Conservation (phyloP, 1,140 invertebrate species). For the Amphibalanus amphitrite region DNA sequence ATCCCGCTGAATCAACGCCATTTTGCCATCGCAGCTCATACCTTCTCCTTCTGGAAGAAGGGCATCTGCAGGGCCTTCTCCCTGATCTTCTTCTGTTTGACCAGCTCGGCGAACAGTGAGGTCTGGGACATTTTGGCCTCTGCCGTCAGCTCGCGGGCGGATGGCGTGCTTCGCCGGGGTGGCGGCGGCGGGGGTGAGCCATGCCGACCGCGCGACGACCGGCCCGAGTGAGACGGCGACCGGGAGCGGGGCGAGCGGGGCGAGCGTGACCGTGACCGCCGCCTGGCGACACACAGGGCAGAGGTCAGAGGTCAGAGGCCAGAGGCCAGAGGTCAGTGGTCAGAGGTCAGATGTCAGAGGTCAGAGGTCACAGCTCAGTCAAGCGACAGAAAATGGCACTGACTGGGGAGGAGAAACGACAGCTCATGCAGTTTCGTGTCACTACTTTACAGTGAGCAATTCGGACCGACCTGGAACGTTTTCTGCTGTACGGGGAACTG, state of each 20-base stretch:
- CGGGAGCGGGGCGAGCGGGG: not conserved
- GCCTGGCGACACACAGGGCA: too few species aligned
- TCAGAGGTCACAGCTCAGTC: too few species aligned
- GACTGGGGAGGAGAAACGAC: too few species aligned
- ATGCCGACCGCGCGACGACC: not conserved
- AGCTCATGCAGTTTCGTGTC: too few species aligned
- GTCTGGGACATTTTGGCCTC: conserved; percentile 57
- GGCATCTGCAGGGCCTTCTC: conserved; percentile 17
- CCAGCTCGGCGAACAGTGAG: conserved; percentile 68
- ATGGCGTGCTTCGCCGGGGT: not conserved
- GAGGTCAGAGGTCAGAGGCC: too few species aligned
- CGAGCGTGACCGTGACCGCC: not conserved
- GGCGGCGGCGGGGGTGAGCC: not conserved
- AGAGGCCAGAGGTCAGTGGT: too few species aligned
- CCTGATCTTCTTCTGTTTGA: conserved; percentile 62
- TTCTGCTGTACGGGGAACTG: not conserved
- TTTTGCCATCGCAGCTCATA: too few species aligned
- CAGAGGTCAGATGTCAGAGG: too few species aligned
- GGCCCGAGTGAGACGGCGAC: not conserved
- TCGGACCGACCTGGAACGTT: not conserved
- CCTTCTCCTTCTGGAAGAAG: not conserved
- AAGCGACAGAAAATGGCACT: too few species aligned
- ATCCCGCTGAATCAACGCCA: too few species aligned
- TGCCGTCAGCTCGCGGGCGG: conserved; percentile 11
- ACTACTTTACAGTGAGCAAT: not conserved